A percentile compares a stretch with the other conserved stretches of the same genome.
phyloP scores from a whole-genome alignment of 1,140 invertebrate genomes.

The Ylistrum balloti region DNA sequence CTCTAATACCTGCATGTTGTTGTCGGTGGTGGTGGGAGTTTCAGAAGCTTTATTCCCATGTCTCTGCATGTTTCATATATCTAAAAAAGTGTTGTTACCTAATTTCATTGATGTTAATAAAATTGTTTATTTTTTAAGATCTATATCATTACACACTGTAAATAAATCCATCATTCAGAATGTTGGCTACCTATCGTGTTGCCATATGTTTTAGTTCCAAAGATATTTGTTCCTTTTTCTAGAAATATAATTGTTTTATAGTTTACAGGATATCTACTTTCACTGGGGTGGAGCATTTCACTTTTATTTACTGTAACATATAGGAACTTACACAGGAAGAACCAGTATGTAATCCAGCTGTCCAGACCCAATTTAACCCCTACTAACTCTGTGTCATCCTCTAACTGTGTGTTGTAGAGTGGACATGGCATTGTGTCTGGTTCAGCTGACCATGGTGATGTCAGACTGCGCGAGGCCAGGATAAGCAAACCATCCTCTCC shows the following conservation, averaged over 20 bases:
- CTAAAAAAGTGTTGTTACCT: background rate
- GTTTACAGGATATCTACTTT: too few species aligned
- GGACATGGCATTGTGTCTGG: constrained; percentile 42
- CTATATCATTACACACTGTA: too few species aligned
- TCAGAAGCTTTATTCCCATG: background rate
- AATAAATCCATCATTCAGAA: too few species aligned
- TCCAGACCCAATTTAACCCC: background rate
- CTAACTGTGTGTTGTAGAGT: background rate
- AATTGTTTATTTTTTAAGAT: too few species aligned
- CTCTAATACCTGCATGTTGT: background rate
- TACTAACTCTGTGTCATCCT: background rate
- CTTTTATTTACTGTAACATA: background rate
- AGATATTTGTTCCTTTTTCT: too few species aligned
- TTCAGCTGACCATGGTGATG: constrained; percentile 55
- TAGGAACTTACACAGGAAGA: background rate
- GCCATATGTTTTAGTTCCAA: too few species aligned
- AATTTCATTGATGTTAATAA: background rate
- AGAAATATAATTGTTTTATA: too few species aligned
- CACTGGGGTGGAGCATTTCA: background rate
- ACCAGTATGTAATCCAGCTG: background rate
- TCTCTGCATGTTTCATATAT: background rate
- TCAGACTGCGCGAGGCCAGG: constrained; percentile 64
- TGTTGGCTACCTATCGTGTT: too few species aligned
- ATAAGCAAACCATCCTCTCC: constrained; percentile 72
- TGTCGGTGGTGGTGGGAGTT: constrained; percentile 2